These are phyloP conservation scores for Hipposideros larvatus DNA, from an alignment of 2,797 vertebrate genomes.

Conservation along the genomic window DNA sequence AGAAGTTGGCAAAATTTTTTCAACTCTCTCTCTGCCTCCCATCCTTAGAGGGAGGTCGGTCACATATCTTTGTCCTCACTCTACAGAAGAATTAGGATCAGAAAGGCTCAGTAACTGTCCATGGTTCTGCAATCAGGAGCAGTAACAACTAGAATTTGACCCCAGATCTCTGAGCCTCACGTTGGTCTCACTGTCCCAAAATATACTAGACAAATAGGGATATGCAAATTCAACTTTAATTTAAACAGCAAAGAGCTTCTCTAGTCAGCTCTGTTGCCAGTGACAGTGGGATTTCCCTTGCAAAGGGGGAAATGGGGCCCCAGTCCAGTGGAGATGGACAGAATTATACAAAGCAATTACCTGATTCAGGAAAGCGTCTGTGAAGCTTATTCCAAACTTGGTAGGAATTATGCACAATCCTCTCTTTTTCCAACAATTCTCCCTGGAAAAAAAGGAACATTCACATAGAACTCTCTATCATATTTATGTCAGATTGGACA, in stretches of 20 bases:
- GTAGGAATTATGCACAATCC: conserved; percentile 95
- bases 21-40: background rate
- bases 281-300: background rate
- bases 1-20: background rate
- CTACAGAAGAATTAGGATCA: background rate
- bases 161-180: background rate
- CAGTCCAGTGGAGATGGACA: background rate
- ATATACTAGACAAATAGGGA: background rate
- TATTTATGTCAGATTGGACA: background rate
- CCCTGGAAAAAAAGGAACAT: conserved; percentile 85
- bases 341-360: conserved; percentile 84
- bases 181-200: background rate
- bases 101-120: background rate
- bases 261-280: background rate
- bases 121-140: background rate
- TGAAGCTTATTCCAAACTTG: conserved; percentile 97
- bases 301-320: background rate
- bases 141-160: background rate
- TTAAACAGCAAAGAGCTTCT: background rate
- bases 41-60: background rate
- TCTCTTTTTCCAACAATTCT: conserved; percentile 97
- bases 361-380: conserved; percentile 95
- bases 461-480: background rate
- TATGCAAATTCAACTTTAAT: background rate
- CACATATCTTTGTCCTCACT: background rate